Base-by-base conservation (phyloP, 2,113 vertebrate genomes). In the Nannospalax galili region DNA sequence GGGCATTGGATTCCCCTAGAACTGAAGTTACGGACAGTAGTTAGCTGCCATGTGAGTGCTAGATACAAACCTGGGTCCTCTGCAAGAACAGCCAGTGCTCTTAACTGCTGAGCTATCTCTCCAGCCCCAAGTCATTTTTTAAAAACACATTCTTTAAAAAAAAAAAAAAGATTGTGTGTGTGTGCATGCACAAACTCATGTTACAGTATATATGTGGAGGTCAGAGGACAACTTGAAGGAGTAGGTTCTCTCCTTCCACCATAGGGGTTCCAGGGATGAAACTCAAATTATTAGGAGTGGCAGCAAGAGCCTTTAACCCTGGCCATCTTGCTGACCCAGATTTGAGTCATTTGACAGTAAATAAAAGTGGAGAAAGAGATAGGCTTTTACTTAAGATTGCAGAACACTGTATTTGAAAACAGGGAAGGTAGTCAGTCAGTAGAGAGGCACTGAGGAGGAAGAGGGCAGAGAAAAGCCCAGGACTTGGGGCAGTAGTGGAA, bases 351-450 rank as follows among this genome's bases (percentile, higher is more conserved):
- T 58, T 16, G 30, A 86, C 24, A 45, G 26, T 22, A 52, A 90
- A n/a, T 82, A 2, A 4, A 87, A 93, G 67, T 77, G 22, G 73
- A 74, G 75, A 94, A 86, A 94, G 56, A 48, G 35, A 11, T 60
- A n/a, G 35, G n/a, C 10, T 81, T 82, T 74, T 75, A 7, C 75
- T 82, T 73, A 85, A 84, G n/a, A 58, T 72, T 52, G 58, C 1
- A 3, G 42, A 95, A 60, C 58, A 82, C 20, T 79, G 40, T 81
- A 22, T 40, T 70, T 93, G 67, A 95, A 90, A 72, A 26, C 48
- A 32, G 65, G 89, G 79, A 48, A 88, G n/a, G 5, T 80, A 74
- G 40, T 80, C 35, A 35, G 15, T 52, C 48, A 19, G 37, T 32
- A 72, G 30, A 79, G 24, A 92, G 69, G 56, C 17, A n/a, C 48